phyloP scores from a whole-genome alignment of 2,113 vertebrate genomes.

The Polyodon spathula region DNA sequence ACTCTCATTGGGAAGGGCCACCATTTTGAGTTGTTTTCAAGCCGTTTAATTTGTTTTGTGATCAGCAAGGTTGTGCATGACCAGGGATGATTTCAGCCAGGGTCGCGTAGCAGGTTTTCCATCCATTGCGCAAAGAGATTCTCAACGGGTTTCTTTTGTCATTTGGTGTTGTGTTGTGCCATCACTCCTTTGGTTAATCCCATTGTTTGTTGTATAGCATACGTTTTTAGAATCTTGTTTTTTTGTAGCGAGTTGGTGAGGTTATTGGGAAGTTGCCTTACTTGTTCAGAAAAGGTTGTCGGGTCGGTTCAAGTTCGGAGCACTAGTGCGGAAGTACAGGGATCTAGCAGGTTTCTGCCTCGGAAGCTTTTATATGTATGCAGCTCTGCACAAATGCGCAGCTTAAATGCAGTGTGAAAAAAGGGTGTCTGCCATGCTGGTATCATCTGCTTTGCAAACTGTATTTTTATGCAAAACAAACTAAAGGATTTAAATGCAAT shows the following conservation, averaged over 20 bases:
- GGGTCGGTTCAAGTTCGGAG: neutral
- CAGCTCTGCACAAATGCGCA: constrained; percentile 41
- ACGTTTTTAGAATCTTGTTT: neutral
- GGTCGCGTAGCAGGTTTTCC: neutral
- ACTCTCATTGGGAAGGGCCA: neutral
- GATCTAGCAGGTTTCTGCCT: constrained; percentile 45
- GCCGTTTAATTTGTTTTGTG: neutral
- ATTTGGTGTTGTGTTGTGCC: neutral
- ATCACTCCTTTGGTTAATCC: neutral
- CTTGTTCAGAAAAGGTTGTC: neutral
- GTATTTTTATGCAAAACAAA: constrained; percentile 20
- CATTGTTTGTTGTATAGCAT: neutral
- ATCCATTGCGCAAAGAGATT: neutral
- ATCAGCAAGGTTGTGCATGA: neutral
- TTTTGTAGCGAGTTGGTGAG: neutral
- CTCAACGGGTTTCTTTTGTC: neutral
- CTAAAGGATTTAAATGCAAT: constrained; percentile 36
- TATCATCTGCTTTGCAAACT: constrained; percentile 45
- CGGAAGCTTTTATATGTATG: constrained; percentile 55
- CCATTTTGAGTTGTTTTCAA: neutral
- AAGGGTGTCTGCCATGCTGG: constrained; percentile 53
- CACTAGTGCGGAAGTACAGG: neutral
- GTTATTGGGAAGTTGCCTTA: neutral
- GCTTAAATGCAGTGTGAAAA: constrained; percentile 9
- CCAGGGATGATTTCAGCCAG: too few species aligned